Conservation (phyloP, 2,888 invertebrate genomes). For the Xanthorhoe designata region DNA sequence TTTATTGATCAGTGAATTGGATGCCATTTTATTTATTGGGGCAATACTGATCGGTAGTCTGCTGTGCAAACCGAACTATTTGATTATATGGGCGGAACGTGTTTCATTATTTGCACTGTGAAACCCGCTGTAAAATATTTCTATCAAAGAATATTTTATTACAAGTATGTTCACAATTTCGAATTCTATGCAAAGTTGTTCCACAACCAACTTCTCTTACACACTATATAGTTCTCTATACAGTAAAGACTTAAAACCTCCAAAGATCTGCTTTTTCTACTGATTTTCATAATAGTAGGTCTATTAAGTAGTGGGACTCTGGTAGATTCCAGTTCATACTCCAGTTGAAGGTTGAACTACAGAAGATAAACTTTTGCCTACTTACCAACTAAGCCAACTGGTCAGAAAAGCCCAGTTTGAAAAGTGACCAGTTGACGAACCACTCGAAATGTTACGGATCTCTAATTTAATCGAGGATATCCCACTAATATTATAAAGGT, state of each 20-base stretch:
- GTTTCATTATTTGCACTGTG: constrained; percentile 34
- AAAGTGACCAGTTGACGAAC: no score
- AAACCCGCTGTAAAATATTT: background rate
- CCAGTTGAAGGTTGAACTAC: no score
- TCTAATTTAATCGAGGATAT: no score
- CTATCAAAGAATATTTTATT: background rate
- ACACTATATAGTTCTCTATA: background rate
- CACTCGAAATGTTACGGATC: no score
- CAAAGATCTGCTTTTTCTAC: background rate
- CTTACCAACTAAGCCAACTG: no score
- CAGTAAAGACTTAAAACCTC: background rate
- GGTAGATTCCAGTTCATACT: no score
- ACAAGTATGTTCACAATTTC: background rate
- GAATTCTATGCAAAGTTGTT: no score
- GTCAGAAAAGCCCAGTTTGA: no score
- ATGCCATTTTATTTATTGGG: constrained; percentile 77
- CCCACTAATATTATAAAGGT: no score
- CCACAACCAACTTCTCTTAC: background rate
- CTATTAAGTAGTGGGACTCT: no score
- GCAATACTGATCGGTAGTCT: constrained; percentile 52
- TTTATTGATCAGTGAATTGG: constrained; percentile 78
- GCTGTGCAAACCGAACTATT: constrained; percentile 48
- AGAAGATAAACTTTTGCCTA: no score
- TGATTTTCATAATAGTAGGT: no score
- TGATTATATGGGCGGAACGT: constrained; percentile 39